Evolutionary conservation across 2,113 vertebrate species (phyloP), one percentile per base, ranked within the genome.

Genomic region (Notarius lentiginosus): DNA sequence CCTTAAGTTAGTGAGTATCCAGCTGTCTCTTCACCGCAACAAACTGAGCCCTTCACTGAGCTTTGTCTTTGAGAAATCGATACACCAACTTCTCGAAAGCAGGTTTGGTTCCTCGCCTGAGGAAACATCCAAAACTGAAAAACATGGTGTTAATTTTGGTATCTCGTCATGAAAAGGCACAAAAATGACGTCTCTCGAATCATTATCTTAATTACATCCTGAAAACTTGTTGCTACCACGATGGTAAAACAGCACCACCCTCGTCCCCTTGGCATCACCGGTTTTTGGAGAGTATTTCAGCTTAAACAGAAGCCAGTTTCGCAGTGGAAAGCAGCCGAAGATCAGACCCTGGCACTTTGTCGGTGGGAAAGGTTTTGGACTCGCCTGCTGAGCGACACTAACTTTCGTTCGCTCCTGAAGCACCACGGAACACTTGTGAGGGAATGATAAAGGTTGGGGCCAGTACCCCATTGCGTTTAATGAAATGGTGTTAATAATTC

Each of bases 401-500:
- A 88, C 89, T 82, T 91, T 86, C 84, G 90, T 88, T 86, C 85
- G 91, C 88, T 90, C 56, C 76, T 34, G 53, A 51, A 88, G 80
- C 24, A 79, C 83, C 24, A 49, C 72, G 55, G 24, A 10, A 41
- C 55, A 80, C 9, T 12, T 72, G 82, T 53, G 80, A 18, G 63
- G 80, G 88, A 6, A n/a, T 41, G 41, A 51, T 2, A 65, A 51
- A 84, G 73, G 30, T 55, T 51, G 79, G 51, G 75, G 63, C 77
- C 84, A 56, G 61, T 49, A 60, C 88, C 90, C 92, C 89, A 85
- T 88, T 90, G 86, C 91, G 91, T 92, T 91, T 91, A 92, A 91
- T 92, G 87, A 92, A 90, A 90, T 72, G 89, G 72, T 90, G 90
- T 94, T 91, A 95, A 94, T 94, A 91, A 94, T 94, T 94, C 90